Percentiles rank a stretch among this genome's conserved stretches.
Conservation (phyloP, 2,888 invertebrate species). For the Eurytoma adleriae region DNA sequence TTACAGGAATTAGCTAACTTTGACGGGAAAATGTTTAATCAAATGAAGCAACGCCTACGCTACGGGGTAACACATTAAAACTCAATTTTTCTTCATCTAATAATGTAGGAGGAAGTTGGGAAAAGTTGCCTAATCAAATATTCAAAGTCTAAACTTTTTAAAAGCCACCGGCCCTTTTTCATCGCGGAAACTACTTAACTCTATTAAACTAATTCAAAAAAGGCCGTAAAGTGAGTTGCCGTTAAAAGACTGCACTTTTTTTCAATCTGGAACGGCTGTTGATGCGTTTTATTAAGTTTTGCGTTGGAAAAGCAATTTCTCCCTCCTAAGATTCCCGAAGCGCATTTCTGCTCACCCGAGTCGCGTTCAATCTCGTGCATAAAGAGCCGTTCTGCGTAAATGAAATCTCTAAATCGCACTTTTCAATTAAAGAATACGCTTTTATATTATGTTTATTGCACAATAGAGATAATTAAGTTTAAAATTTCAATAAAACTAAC, state of each 20-base stretch:
- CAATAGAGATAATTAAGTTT: no score
- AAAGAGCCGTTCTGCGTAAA: not conserved
- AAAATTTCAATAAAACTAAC: no score
- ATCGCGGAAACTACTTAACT: not conserved
- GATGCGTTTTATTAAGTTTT: slow-evolving; percentile 10
- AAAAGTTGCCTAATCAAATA: not conserved
- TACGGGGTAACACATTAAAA: not conserved
- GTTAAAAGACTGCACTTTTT: slow-evolving; percentile 1
- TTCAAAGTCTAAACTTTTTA: not conserved
- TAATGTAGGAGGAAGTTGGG: no score
- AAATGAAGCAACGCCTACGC: not conserved
- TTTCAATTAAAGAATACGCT: no score
- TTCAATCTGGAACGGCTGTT: not conserved
- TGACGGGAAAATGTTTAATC: not conserved
- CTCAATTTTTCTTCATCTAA: no score
- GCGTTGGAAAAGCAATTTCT: not conserved
- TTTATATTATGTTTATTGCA: no score
- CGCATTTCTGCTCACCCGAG: not conserved
- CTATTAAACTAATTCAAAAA: slow-evolving; percentile 1
- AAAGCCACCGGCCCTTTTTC: not conserved
- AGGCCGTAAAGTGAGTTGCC: not conserved
- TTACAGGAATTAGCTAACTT: no score
- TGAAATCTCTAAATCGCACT: not conserved
- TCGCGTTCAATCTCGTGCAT: not conserved
- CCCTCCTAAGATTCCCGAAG: not conserved